Conservation (phyloP, 64 coral and sea anemone species). For the Montipora capricornis region DNA sequence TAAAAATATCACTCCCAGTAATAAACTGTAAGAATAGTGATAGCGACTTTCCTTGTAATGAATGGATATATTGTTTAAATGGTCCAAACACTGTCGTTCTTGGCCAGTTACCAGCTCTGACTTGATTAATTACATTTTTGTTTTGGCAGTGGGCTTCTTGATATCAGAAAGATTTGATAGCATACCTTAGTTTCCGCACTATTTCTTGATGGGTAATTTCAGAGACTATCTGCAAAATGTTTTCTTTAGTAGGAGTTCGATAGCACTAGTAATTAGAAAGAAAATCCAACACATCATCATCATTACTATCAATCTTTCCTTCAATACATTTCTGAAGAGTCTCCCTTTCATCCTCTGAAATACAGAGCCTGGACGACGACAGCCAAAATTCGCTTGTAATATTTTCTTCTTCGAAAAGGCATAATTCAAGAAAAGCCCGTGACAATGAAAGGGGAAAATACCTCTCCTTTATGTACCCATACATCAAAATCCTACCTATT, state of each 20-base stretch:
- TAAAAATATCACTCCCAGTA: constrained; percentile 73
- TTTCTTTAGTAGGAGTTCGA: constrained; percentile 23
- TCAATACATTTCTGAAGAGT: constrained; percentile 53
- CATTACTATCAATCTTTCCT: constrained; percentile 21
- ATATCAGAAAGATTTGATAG: constrained; percentile 61
- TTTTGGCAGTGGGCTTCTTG: constrained; percentile 78
- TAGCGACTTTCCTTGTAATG: constrained; percentile 42
- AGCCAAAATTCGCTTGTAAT: constrained; percentile 18
- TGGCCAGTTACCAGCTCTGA: constrained; percentile 42
- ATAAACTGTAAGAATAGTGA: constrained; percentile 77
- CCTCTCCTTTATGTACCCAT: constrained; percentile 58
- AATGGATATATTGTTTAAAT: constrained; percentile 77
- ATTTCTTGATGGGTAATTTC: constrained; percentile 76
- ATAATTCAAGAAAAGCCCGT: constrained; percentile 59
- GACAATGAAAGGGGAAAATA: constrained; percentile 73
- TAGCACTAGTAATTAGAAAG: constrained; percentile 38
- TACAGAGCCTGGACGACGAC: constrained; percentile 36
- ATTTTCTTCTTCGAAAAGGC: constrained; percentile 57
- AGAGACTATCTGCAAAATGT: constrained; percentile 26
- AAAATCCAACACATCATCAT: constrained; percentile 67
- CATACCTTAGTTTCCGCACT: constrained; percentile 61
- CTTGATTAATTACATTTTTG: constrained; percentile 51
- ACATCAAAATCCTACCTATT: constrained; percentile 64
- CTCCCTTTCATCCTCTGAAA: constrained; percentile 62
- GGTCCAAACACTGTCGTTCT: constrained; percentile 61